Evolutionary conservation across 2,888 invertebrate species (phyloP), one percentile per base, ranked within the genome.

Genomic region (Danaus chrysippus): DNA sequence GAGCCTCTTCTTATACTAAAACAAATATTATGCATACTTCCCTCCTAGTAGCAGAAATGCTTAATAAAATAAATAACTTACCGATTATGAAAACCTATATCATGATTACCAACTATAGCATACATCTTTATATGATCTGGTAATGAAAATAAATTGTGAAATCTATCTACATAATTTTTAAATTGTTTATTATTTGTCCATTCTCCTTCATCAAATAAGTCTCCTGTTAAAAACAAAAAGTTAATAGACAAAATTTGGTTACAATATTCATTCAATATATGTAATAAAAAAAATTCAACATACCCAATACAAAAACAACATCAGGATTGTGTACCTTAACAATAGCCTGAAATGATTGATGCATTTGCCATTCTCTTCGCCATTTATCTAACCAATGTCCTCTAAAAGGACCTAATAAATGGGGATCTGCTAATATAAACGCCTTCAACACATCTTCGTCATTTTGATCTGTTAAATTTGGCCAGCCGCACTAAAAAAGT

Each of bases 311-410:
- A 88, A 99, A 98, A 13, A 99, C 95, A 42, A 95, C 92, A 71
- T 99, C 96, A 1, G 99, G 99, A 66, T 92, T 92, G 74, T 97
- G 95, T 46, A 98, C 75, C 0, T 87, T 80, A 72, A 97, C 92
- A 2, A 97, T 94, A 12, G 97, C 94, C 88, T 97, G 96, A 81
- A 97, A 99, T 0, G 97, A 93, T 74, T 96, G 93, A 71, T 96
- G 93, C 99, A 99, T 99, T 86, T 99, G 99, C 98, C 98, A 99
- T 88, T 99, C 99, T 72, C 98, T 92, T 78, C 96, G 92, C 70
- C 98, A 87, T 87, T 98, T 98, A 82, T 99, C 99, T 76, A 98
- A 93, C 98, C 98, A 99, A 78, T 99, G 98, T 0, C 99, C 99
- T 61, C 93, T 93, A 66, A 93, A 89, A 0, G 95, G 93, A 0